Percentiles rank a stretch among this genome's conserved stretches.
Conservation (phyloP, 64 coral and sea anemone genomes). For the Hydrozoanthus tunicans region DNA sequence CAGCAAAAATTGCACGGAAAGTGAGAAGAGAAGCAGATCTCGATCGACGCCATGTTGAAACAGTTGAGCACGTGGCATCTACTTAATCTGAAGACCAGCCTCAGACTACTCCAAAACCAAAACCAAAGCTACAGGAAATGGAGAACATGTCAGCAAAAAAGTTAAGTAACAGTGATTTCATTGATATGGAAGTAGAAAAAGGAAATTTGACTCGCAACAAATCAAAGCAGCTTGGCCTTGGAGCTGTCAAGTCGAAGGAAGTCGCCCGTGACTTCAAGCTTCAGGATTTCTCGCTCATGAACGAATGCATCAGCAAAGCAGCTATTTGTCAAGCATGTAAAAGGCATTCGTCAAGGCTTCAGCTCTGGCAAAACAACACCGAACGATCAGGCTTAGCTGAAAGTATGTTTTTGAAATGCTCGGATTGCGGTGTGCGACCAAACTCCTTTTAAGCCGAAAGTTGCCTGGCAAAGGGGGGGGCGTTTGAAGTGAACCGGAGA, state of each 20-base stretch:
- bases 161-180: conserved; percentile 11
- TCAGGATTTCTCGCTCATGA: conserved; percentile 19
- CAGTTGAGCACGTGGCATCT: conserved; percentile 32
- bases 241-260: not conserved
- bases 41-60: conserved; percentile 36
- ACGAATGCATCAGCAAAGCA: not conserved
- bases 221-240: not conserved
- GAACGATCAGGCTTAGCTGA: conserved; percentile 38
- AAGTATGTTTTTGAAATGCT: conserved; percentile 51
- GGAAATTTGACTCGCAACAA: conserved; percentile 18
- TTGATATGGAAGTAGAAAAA: conserved; percentile 8
- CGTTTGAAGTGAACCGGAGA: conserved; percentile 45
- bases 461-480: conserved; percentile 34
- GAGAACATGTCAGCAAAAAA: conserved; percentile 29
- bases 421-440: not conserved
- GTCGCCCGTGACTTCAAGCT: not conserved
- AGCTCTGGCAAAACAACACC: conserved; percentile 23
- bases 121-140: conserved; percentile 3
- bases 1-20: not conserved
- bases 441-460: not conserved
- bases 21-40: not conserved
- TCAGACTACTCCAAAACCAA: conserved; percentile 26
- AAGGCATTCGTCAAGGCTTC: not conserved
- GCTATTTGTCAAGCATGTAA: conserved; percentile 30
- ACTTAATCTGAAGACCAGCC: conserved; percentile 12